Evolutionary conservation across 2,888 invertebrate species (phyloP).

Genomic region (Lissocephala sabroskyi): DNA sequence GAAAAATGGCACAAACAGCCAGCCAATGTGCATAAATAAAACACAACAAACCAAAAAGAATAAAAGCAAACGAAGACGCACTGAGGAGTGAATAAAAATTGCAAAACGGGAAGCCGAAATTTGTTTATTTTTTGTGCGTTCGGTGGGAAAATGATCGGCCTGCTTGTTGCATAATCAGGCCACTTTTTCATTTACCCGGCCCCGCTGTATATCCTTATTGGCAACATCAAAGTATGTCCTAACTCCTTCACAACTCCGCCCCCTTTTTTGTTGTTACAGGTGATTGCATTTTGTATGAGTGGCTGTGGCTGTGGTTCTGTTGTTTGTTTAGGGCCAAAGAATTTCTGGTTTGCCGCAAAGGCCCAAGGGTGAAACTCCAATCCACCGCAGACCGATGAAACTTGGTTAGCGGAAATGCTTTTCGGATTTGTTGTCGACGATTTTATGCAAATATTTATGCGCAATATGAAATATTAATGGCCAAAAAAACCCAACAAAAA

Average conservation of each 20-base stretch:
- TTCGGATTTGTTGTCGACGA: constrained; percentile 13
- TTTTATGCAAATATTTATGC: constrained; percentile 37
- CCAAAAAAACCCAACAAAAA: neutral
- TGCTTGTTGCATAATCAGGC: constrained; percentile 40
- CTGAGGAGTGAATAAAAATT: too few species aligned
- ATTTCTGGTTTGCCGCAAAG: constrained; percentile 5
- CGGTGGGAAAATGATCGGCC: too few species aligned
- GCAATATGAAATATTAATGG: constrained; percentile 12
- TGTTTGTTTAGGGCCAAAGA: constrained; percentile 53
- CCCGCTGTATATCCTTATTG: constrained; percentile 24
- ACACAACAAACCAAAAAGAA: constrained; percentile 36
- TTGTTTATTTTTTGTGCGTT: too few species aligned
- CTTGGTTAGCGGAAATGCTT: constrained; percentile 13
- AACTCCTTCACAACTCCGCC: constrained; percentile 14
- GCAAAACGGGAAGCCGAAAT: too few species aligned
- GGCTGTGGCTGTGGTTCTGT: constrained; percentile 2
- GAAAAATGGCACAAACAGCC: constrained; percentile 38
- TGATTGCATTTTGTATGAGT: constrained; percentile 55
- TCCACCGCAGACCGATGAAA: too few species aligned
- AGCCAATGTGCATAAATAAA: constrained; percentile 44
- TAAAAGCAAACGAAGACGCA: too few species aligned
- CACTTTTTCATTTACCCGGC: constrained; percentile 34
- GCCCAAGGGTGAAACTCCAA: neutral
- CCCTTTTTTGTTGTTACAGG: constrained; percentile 40
- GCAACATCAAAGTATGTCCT: constrained; percentile 53